Conservation (phyloP, 2,797 vertebrate species). For the Graptemys geographica region DNA sequence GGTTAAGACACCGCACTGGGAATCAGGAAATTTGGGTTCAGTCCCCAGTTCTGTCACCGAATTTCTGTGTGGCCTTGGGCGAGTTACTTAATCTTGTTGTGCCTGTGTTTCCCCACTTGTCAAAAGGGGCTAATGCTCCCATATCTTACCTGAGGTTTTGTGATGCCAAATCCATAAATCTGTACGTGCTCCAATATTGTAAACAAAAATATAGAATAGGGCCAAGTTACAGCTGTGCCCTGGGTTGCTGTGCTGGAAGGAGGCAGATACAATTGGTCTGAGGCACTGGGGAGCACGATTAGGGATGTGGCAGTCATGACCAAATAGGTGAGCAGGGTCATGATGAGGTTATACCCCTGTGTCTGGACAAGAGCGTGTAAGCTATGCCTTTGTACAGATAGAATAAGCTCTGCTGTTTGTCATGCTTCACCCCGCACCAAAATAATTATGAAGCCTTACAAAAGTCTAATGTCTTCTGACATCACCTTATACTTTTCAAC, state of each 20-base stretch:
- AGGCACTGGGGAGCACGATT: neutral
- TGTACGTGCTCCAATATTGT: neutral
- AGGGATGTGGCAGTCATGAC: neutral
- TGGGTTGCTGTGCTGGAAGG: neutral
- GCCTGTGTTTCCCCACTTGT: neutral
- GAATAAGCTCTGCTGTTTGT: conserved; percentile 19
- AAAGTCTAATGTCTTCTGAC: conserved; percentile 50
- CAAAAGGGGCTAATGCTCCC: neutral
- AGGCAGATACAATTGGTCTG: neutral
- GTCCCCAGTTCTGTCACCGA: neutral
- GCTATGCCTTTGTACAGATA: conserved; percentile 5
- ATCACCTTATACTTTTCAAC: conserved; percentile 19
- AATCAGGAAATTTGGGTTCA: neutral
- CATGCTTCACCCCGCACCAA: conserved; percentile 13
- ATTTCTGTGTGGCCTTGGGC: neutral
- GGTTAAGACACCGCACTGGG: neutral
- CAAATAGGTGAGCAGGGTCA: neutral
- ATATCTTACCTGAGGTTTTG: neutral
- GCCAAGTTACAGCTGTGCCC: neutral
- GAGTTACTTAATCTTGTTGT: neutral
- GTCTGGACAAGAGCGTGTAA: conserved; percentile 23
- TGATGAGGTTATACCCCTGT: neutral
- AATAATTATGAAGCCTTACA: conserved; percentile 13
- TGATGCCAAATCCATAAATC: neutral
- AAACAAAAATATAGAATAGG: neutral